A percentile compares a stretch with the other conserved stretches of the same genome.
These are phyloP conservation scores for Eilema depressum DNA, from an alignment of 2,888 invertebrate species.

Conservation along the genomic window DNA sequence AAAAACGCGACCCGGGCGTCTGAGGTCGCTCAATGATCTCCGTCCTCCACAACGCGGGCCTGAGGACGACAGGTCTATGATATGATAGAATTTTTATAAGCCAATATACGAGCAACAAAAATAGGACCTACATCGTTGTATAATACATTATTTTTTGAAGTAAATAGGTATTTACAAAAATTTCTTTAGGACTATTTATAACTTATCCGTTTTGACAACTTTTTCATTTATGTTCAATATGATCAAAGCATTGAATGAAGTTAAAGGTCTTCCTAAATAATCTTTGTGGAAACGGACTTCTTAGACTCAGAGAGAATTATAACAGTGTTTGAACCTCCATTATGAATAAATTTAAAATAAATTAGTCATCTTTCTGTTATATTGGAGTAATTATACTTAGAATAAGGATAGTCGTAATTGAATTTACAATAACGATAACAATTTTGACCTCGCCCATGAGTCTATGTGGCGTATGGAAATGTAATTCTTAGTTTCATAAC, in stretches of 20 bases:
- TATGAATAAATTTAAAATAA: not conserved
- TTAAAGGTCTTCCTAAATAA: too few relatives aligned
- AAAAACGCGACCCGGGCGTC: too few relatives aligned
- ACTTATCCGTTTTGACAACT: not conserved
- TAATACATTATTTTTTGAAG: not conserved
- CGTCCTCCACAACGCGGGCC: too few relatives aligned
- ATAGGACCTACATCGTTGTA: not conserved
- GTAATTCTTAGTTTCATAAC: conserved; percentile 39
- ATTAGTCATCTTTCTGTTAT: not conserved
- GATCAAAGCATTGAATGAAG: too few relatives aligned
- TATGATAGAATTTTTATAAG: too few relatives aligned
- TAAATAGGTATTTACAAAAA: not conserved
- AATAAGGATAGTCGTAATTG: too few relatives aligned
- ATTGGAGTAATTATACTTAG: too few relatives aligned
- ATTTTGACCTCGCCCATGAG: conserved; percentile 24
- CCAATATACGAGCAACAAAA: too few relatives aligned
- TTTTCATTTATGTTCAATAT: too few relatives aligned
- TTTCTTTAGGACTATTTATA: not conserved
- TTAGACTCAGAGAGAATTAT: not conserved
- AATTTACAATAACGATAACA: not conserved
- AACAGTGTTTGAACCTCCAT: not conserved
- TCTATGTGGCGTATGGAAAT: conserved; percentile 35
- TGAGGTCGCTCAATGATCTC: too few relatives aligned
- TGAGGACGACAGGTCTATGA: too few relatives aligned
- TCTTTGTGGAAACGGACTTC: too few relatives aligned